Evolutionary conservation across 2,797 vertebrate species (phyloP), one percentile per base, ranked within the genome.

Genomic region (Muscicapa striata): DNA sequence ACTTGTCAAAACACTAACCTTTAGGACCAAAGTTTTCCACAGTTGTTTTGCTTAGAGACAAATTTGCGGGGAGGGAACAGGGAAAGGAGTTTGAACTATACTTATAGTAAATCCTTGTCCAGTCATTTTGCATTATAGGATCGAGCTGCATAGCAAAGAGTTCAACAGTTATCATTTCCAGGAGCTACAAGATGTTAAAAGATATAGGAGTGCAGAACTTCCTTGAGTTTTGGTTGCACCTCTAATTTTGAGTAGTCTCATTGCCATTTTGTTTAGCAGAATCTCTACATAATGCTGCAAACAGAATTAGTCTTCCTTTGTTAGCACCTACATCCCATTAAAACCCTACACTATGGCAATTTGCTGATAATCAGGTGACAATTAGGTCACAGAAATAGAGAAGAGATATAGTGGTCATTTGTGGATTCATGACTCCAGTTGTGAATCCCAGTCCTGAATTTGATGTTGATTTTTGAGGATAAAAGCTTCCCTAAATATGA

Each of bases 1-100:
- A 93, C 76, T 84, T 95, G 79, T 81, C 92, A 81, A 93, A 94
- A 78, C 67, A 85, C 24, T 81, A 69, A 63, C 48, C 51, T 95
- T 83, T 92, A 57, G 55, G 51, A 88, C 55, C 61, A 30, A 89
- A 89, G 69, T 91, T 86, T 91, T 84, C 54, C 17, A 10, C 7
- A 6, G 8, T 68, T 63, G 5, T 75, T 92, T 48, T 84, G 21
- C 54, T 91, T 75, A 69, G 24, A 87, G 51, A 45, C 69, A 76
- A 38, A 63, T 86, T 32, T 78, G 4, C 4, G 30, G 30, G 11
- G 9, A 89, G 38, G 20, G n/a, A 61, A 34, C 23, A 69, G 23
- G 41, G 62, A 87, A 76, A 86, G 32, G 15, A 75, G 10, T 41
- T 86, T 64, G 66, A 91, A 12, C 24, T 83, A 18, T 41, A 13